A percentile compares a stretch with the other conserved stretches of the same genome.
These are phyloP conservation scores for Teinopalpus imperialis DNA, from an alignment of 2,888 invertebrate species.

Conservation along the genomic window DNA sequence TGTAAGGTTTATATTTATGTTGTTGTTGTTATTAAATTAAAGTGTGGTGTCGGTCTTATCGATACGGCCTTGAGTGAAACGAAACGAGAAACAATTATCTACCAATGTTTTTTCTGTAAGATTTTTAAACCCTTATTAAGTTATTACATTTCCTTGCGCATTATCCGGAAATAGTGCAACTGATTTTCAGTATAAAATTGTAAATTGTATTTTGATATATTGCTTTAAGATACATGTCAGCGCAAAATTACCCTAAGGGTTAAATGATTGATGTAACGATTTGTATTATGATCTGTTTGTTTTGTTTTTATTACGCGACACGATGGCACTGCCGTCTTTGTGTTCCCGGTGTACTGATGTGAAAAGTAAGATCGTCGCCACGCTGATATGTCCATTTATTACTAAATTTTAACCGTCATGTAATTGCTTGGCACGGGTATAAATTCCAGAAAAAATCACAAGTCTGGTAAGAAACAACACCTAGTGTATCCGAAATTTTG, in stretches of 20 bases:
- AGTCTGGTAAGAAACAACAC: too few relatives aligned
- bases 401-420: background rate
- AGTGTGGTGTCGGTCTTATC: conserved; percentile 13
- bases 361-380: conserved; percentile 4
- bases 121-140: background rate
- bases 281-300: too few relatives aligned
- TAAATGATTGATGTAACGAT: background rate
- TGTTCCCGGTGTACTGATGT: too few relatives aligned
- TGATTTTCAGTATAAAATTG: background rate
- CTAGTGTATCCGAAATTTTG: too few relatives aligned
- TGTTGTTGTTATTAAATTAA: conserved; percentile 32
- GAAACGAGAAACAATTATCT: background rate
- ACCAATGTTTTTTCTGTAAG: background rate
- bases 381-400: background rate
- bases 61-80: background rate
- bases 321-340: background rate
- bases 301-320: background rate
- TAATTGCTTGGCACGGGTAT: background rate
- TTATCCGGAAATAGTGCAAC: background rate
- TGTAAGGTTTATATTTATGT: conserved; percentile 48
- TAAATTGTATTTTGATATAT: background rate
- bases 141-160: background rate
- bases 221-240: background rate
- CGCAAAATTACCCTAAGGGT: background rate
- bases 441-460: too few relatives aligned